Evolutionary conservation across 2,888 invertebrate species (phyloP), one percentile per base, ranked within the genome.

Genomic region (Tinea trinotella): DNA sequence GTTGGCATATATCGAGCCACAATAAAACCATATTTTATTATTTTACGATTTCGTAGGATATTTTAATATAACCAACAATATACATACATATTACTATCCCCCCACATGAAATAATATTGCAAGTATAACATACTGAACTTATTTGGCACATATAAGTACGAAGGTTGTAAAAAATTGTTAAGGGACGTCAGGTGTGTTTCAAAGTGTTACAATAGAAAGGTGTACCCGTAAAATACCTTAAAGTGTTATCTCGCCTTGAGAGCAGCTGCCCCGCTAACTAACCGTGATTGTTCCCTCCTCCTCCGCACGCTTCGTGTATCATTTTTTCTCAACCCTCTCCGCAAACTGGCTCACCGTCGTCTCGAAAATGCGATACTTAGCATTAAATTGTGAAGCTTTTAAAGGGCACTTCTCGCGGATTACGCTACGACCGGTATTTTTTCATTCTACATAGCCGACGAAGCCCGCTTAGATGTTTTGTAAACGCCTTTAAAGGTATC

Each of bases 401-500:
- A 75, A 79, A 74, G 72, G 76, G 71, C 67, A 72, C 79, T 79
- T 70, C 67, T 58, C 65, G 62, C 61, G 76, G 80, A 82, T 84
- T 82, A 83, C 68, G 64, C 62, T 61, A 65, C 68, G 65, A 62
- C 65, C 62, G 65, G 64, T 63, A 64, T 68, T 80, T 79, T 79
- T 79, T 73, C 72, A 72, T 70, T 74, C 70, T 65, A 61, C 58
- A 64, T 65, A 64, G 63, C 73, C 71, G 71, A 65, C 30, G 54
- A 30, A 19, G 64, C 61, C 64, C 70, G 73, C 70, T 80, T 73
- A 75, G 72, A 71, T 74, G 71, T 74, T 81, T 79, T 76, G 78
- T 79, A 80, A 83, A 82, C 78, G 81, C 76, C 80, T 79, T 34
- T 76, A 71, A 76, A 82, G 76, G 80, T 85, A 84, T 83, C 74